Percentiles rank a stretch among this genome's conserved stretches.
Evolutionary conservation across 2,113 vertebrate genomes (phyloP).

Genomic region (Cochlearius cochlearius): DNA sequence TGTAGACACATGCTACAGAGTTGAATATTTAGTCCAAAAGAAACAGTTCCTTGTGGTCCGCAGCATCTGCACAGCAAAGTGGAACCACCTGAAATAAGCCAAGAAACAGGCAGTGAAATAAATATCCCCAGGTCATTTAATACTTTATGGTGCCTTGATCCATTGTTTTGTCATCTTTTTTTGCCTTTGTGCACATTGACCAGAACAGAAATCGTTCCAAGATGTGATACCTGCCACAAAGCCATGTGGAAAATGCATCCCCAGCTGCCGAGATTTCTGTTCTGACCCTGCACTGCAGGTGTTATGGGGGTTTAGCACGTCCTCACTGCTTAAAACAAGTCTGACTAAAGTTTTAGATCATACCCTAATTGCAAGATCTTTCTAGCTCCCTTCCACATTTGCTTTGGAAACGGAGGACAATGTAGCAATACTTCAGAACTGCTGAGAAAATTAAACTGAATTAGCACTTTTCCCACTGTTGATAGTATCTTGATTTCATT

Average conservation of each 20-base stretch:
- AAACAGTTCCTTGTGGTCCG: neutral
- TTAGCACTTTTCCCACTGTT: neutral
- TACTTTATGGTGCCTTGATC: neutral
- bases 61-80: neutral
- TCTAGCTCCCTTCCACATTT: neutral
- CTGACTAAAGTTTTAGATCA: neutral
- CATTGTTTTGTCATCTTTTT: neutral
- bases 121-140: neutral
- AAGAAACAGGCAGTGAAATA: neutral
- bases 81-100: neutral
- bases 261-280: neutral
- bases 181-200: neutral
- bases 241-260: too few relatives aligned
- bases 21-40: neutral
- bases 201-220: neutral
- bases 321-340: neutral
- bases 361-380: neutral
- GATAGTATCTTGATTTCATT: neutral
- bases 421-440: neutral
- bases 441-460: neutral
- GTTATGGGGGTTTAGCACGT: neutral
- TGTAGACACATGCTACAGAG: too few relatives aligned
- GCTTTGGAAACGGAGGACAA: neutral
- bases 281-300: neutral
- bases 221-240: neutral